These are phyloP conservation scores for Monopis laevigella DNA, from an alignment of 2,888 invertebrate genomes.

Conservation along the genomic window DNA sequence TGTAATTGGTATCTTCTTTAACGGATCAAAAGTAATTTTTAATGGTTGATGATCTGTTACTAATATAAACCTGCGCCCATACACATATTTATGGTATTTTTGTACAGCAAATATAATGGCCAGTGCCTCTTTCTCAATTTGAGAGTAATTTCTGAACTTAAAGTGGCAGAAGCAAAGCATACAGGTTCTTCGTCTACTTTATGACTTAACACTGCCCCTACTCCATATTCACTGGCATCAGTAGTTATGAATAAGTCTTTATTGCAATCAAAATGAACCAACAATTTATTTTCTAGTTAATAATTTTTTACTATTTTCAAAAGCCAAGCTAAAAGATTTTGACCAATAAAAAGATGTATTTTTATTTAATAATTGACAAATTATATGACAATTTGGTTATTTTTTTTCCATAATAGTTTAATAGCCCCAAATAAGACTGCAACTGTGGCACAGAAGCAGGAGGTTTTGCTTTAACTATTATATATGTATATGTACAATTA, in stretches of 20 bases:
- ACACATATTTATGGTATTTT: constrained; percentile 17
- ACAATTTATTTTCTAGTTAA: no score
- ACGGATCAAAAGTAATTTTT: constrained; percentile 15
- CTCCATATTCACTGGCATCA: constrained; percentile 16
- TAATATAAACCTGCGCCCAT: constrained; percentile 16
- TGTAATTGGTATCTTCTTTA: constrained; percentile 16
- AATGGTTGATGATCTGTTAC: constrained; percentile 17
- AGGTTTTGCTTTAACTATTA: no score
- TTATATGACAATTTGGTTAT: no score
- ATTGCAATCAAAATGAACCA: no score
- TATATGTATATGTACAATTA: no score
- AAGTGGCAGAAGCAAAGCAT: constrained; percentile 15
- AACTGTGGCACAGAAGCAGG: no score
- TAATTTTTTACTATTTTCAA: background rate
- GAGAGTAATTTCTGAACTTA: constrained; percentile 17
- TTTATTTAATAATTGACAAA: no score
- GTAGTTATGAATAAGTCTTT: no score
- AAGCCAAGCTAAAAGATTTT: no score
- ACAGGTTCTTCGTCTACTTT: constrained; percentile 14
- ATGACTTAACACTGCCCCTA: constrained; percentile 18
- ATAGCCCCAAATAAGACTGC: no score
- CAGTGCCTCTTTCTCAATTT: constrained; percentile 17
- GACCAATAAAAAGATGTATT: no score
- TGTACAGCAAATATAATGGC: constrained; percentile 18
- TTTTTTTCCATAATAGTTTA: no score